phyloP scores from a whole-genome alignment of 1,140 invertebrate species.

The Spodoptera litura region DNA sequence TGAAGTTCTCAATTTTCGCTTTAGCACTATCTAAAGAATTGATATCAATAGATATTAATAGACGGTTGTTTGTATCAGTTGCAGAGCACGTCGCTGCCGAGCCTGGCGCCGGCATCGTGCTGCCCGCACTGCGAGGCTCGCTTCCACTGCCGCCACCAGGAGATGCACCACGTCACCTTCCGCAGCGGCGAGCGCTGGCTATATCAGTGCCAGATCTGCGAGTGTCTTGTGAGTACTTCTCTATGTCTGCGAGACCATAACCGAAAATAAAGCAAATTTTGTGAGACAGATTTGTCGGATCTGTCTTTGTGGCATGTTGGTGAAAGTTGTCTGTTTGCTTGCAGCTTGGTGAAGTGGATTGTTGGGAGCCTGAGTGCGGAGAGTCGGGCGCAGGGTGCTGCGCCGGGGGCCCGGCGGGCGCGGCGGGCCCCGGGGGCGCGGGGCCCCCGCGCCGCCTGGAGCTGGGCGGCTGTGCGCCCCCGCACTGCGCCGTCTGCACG shows the following conservation, averaged over 20 bases:
- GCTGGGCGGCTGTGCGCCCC: conserved; percentile 77
- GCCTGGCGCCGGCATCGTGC: conserved; percentile 84
- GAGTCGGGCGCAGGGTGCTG: conserved; percentile 89
- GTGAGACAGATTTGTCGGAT: not conserved
- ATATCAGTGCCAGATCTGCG: conserved; percentile 96
- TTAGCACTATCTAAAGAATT: too few relatives aligned
- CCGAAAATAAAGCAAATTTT: not conserved
- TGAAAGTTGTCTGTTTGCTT: conserved; percentile 53
- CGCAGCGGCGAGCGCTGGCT: conserved; percentile 94
- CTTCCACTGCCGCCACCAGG: conserved; percentile 92
- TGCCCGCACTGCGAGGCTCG: conserved; percentile 92
- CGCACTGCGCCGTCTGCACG: conserved; percentile 74
- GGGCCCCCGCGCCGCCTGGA: conserved; percentile 87
- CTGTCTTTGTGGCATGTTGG: not conserved
- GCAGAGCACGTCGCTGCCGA: conserved; percentile 56
- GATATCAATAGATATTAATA: too few relatives aligned
- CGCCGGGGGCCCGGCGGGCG: conserved; percentile 90
- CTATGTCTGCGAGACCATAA: not conserved
- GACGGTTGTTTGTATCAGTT: conserved; percentile 51
- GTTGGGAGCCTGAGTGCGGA: conserved; percentile 95
- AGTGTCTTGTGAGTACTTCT: conserved; percentile 90
- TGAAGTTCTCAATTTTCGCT: not conserved
- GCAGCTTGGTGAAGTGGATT: conserved; percentile 95
- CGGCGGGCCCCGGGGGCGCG: conserved; percentile 89
- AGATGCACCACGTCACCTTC: conserved; percentile 91